Conservation (phyloP, 2,888 invertebrate genomes). For the Rugalucina vietnamica region DNA sequence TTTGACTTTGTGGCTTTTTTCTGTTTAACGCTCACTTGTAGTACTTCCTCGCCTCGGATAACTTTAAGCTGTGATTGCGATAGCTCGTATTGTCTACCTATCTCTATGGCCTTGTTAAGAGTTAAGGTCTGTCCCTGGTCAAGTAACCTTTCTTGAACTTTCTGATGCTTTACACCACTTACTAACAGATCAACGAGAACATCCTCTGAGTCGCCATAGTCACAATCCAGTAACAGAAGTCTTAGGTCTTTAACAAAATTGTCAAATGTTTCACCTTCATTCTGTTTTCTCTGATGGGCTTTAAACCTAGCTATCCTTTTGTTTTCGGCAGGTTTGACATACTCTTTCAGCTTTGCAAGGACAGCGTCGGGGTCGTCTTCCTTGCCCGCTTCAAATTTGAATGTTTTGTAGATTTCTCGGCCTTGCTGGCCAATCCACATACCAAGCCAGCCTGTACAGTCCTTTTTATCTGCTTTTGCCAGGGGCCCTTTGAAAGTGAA, state of each 20-base stretch:
- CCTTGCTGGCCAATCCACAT: constrained; percentile 65
- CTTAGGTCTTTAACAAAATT: constrained; percentile 52
- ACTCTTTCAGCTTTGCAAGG: constrained; percentile 43
- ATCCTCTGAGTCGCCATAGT: constrained; percentile 48
- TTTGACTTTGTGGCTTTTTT: constrained; percentile 1
- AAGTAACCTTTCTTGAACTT: constrained; percentile 46
- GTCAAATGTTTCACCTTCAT: constrained; percentile 56
- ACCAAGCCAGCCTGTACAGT: constrained; percentile 38
- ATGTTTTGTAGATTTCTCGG: constrained; percentile 61
- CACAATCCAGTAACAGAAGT: constrained; percentile 57
- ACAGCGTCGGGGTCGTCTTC: constrained; percentile 45
- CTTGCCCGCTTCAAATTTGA: constrained; percentile 43
- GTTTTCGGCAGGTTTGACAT: constrained; percentile 44
- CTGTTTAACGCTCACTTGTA: neutral
- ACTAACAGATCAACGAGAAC: constrained; percentile 44
- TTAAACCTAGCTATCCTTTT: constrained; percentile 56
- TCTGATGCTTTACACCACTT: constrained; percentile 34
- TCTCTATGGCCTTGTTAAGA: constrained; percentile 41
- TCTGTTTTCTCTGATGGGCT: constrained; percentile 51
- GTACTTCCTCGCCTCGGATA: constrained; percentile 44
- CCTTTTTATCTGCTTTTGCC: constrained; percentile 10
- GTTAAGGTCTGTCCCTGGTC: constrained; percentile 46
- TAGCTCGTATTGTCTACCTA: constrained; percentile 48
- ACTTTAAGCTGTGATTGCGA: constrained; percentile 47
- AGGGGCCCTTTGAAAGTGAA: constrained; percentile 42